A percentile compares a stretch with the other conserved stretches of the same genome.
phyloP scores from a whole-genome alignment of 1,140 invertebrate species.

The Danaus plexippus region DNA sequence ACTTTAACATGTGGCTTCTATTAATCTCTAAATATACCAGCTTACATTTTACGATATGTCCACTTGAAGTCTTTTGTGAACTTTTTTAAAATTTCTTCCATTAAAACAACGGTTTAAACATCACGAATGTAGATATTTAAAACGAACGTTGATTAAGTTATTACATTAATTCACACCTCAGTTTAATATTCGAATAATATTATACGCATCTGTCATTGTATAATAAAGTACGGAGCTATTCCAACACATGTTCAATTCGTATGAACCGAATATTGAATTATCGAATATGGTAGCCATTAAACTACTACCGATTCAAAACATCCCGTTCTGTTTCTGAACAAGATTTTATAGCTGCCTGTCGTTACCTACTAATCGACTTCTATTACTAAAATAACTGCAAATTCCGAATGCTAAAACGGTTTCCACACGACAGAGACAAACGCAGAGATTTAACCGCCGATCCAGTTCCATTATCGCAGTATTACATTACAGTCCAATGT shows the following conservation, averaged over 20 bases:
- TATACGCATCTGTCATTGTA: too few relatives aligned
- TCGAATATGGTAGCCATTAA: slow-evolving; percentile 60
- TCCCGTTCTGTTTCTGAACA: slow-evolving; percentile 49
- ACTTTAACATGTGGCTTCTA: slow-evolving; percentile 43
- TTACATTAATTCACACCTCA: too few relatives aligned
- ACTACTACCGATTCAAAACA: slow-evolving; percentile 63
- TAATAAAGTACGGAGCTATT: slow-evolving; percentile 16
- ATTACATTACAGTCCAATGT: too few relatives aligned
- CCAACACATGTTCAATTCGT: slow-evolving; percentile 28
- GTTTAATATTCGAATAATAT: too few relatives aligned
- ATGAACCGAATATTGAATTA: slow-evolving; percentile 54
- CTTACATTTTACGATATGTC: too few relatives aligned
- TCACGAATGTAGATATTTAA: too few relatives aligned
- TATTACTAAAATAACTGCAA: slow-evolving; percentile 62
- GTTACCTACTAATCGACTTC: slow-evolving; percentile 63
- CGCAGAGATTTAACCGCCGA: neutral
- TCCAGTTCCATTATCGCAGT: neutral
- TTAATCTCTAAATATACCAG: too few relatives aligned
- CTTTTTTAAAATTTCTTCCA: too few relatives aligned
- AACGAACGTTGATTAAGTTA: too few relatives aligned
- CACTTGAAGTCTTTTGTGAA: too few relatives aligned
- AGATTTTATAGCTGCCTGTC: slow-evolving; percentile 58
- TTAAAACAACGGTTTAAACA: too few relatives aligned
- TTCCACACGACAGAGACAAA: slow-evolving; percentile 1
- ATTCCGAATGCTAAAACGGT: slow-evolving; percentile 16